Conservation (phyloP, 2,888 invertebrate species). For the Sarcophaga carnaria region DNA sequence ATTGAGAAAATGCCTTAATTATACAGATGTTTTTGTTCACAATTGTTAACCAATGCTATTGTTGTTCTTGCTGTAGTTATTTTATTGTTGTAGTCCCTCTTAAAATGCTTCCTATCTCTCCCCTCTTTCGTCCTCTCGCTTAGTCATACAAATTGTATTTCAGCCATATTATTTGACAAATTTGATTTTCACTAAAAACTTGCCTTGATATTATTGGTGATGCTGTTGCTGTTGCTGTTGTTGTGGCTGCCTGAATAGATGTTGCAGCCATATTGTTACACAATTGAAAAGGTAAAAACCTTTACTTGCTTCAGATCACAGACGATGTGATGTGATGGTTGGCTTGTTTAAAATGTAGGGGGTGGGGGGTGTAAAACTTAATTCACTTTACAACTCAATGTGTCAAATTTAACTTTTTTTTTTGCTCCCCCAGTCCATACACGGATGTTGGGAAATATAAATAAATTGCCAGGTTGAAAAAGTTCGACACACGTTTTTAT, state of each 20-base stretch:
- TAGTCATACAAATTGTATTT: conserved; percentile 11
- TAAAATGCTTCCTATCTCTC: no score
- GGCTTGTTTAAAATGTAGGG: not conserved
- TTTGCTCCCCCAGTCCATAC: conserved; percentile 21
- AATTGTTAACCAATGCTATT: not conserved
- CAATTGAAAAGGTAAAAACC: conserved; percentile 30
- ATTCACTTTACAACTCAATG: conserved; percentile 64
- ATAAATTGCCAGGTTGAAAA: conserved; percentile 62
- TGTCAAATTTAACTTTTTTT: conserved; percentile 54
- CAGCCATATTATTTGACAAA: conserved; percentile 58
- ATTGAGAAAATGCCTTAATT: conserved; percentile 64
- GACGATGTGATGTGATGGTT: not conserved
- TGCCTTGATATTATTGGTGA: not conserved
- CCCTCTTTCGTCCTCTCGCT: not conserved
- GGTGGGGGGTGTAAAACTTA: conserved; percentile 49
- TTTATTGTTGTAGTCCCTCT: no score
- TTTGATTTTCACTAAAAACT: conserved; percentile 50
- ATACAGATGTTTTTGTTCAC: conserved; percentile 22
- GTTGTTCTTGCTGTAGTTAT: not conserved
- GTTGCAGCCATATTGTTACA: conserved; percentile 19
- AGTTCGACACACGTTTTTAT: conserved; percentile 51
- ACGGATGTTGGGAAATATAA: conserved; percentile 61
- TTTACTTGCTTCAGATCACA: not conserved
- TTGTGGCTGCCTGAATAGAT: conserved; percentile 8
- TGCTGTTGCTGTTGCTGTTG: conserved; percentile 29